A percentile compares a stretch with the other conserved stretches of the same genome.
phyloP scores from a whole-genome alignment of 2,888 invertebrate species.

The Anorthoa munda region DNA sequence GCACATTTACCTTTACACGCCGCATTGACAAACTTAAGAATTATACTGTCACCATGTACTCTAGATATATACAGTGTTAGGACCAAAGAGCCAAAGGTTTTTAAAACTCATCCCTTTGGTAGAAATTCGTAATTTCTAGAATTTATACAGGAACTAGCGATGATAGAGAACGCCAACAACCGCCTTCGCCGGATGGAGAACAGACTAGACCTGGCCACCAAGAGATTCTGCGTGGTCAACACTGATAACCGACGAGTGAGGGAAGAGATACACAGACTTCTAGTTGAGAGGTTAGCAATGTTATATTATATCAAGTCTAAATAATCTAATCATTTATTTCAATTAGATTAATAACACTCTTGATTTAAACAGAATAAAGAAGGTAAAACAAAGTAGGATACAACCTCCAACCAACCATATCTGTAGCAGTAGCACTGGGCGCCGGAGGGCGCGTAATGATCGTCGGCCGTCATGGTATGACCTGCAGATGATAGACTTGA shows the following conservation, averaged over 20 bases:
- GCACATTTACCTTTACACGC: background rate
- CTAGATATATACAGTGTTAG: no score
- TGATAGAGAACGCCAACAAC: conserved; percentile 89
- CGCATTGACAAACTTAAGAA: background rate
- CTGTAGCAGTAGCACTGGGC: no score
- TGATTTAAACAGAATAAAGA: no score
- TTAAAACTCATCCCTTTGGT: background rate
- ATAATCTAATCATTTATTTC: no score
- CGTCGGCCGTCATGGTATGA: no score
- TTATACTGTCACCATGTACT: no score
- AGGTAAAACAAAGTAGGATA: no score
- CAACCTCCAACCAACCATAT: no score
- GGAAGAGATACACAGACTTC: conserved; percentile 94
- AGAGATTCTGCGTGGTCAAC: conserved; percentile 93
- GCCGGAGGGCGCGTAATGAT: no score
- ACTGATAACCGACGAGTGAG: conserved; percentile 93
- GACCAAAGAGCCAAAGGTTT: background rate
- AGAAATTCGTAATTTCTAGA: background rate
- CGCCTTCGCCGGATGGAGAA: conserved; percentile 93
- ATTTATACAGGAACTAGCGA: conserved; percentile 78
- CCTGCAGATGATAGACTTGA: no score
- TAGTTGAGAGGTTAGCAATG: conserved; percentile 93
- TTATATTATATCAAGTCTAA: background rate
- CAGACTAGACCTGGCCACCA: conserved; percentile 94
- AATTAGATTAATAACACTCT: no score